Percentiles rank a stretch among this genome's conserved stretches.
These are phyloP conservation scores for Miltochrista miniata DNA, from an alignment of 2,888 invertebrate species.

Conservation along the genomic window DNA sequence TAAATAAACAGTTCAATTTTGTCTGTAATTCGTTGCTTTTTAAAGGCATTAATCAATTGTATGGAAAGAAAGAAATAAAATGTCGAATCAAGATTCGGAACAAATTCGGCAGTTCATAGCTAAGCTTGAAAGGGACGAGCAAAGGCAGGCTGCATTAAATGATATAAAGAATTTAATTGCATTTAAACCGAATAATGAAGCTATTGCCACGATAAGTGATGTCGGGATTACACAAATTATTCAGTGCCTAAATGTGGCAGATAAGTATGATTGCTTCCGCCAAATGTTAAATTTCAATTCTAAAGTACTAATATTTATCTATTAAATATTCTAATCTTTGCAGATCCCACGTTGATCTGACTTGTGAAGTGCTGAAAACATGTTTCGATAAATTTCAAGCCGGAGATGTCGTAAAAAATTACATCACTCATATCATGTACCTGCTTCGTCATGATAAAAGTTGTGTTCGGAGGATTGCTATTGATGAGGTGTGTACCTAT, in stretches of 20 bases:
- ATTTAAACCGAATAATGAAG: conserved; percentile 57
- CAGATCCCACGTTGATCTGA: conserved; percentile 39
- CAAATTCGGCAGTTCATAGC: conserved; percentile 53
- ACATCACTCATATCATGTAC: conserved; percentile 84
- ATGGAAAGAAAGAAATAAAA: conserved; percentile 20
- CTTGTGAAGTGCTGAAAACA: conserved; percentile 44
- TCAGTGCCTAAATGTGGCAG: conserved; percentile 83
- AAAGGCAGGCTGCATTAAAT: conserved; percentile 56
- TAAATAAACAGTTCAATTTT: too few species aligned
- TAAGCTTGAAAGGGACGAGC: conserved; percentile 59
- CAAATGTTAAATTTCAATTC: neutral
- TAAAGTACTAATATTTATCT: too few species aligned
- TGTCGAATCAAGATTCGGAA: conserved; percentile 53
- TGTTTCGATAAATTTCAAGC: conserved; percentile 84
- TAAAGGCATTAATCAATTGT: too few species aligned
- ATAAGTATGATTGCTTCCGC: conserved; percentile 59
- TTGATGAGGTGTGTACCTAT: conserved; percentile 81
- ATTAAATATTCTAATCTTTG: conserved; percentile 4
- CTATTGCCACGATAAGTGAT: conserved; percentile 49
- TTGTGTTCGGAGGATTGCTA: conserved; percentile 85
- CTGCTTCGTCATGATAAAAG: conserved; percentile 85
- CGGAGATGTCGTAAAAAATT: conserved; percentile 83
- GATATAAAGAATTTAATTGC: conserved; percentile 65
- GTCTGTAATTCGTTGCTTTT: too few species aligned
- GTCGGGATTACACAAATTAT: conserved; percentile 85